A percentile compares a stretch with the other conserved stretches of the same genome.
Evolutionary conservation across 1,140 invertebrate species (phyloP).

Genomic region (Maconellicoccus hirsutus): DNA sequence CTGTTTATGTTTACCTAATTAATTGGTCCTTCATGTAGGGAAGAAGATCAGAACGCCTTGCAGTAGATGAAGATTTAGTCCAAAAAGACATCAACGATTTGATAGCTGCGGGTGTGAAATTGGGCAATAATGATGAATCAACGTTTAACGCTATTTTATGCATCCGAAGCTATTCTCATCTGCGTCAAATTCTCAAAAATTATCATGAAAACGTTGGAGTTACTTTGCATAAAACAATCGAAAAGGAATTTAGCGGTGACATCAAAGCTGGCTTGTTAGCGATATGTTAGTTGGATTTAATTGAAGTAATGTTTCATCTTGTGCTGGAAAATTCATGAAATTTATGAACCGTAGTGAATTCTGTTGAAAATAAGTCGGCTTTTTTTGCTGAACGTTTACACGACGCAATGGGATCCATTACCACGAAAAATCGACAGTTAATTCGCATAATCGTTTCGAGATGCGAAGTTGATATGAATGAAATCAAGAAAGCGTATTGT

Average conservation of each 20-base stretch:
- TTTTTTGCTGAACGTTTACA: slow-evolving; percentile 84
- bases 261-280: slow-evolving; percentile 73
- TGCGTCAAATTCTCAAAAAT: slow-evolving; percentile 57
- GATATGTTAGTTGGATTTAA: slow-evolving; percentile 52
- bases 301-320: neutral
- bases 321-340: neutral
- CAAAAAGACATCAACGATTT: neutral
- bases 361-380: slow-evolving; percentile 65
- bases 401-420: slow-evolving; percentile 74
- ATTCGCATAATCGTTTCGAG: slow-evolving; percentile 77
- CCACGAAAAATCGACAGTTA: slow-evolving; percentile 72
- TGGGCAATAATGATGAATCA: slow-evolving; percentile 57
- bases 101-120: slow-evolving; percentile 36
- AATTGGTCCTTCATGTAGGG: too few relatives aligned
- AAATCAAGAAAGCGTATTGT: slow-evolving; percentile 72
- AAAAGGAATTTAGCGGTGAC: slow-evolving; percentile 75
- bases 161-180: slow-evolving; percentile 46
- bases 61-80: too few relatives aligned
- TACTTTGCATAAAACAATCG: slow-evolving; percentile 74
- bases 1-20: too few relatives aligned
- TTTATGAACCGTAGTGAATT: slow-evolving; percentile 50
- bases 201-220: slow-evolving; percentile 63
- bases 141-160: slow-evolving; percentile 52
- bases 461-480: slow-evolving; percentile 75
- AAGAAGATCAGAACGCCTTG: too few relatives aligned